Conservation (phyloP, 2,113 vertebrate genomes). For the Leucoraja erinaceus region DNA sequence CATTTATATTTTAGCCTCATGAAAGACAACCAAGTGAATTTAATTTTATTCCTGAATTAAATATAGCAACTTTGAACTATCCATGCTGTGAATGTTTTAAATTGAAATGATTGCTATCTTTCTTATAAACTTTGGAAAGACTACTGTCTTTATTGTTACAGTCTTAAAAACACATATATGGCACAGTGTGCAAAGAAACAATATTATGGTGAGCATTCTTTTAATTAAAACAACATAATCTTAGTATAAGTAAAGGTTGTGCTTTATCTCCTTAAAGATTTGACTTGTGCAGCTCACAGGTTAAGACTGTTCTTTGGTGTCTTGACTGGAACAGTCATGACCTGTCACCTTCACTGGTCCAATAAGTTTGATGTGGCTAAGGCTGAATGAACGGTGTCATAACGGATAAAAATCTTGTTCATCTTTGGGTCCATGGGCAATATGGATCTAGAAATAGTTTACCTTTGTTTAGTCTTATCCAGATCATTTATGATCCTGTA, state of each 20-base stretch:
- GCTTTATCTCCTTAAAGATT: not conserved
- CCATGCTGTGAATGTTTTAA: not conserved
- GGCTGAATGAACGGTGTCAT: not conserved
- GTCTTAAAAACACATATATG: not conserved
- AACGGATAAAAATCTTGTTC: not conserved
- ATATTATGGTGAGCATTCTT: not conserved
- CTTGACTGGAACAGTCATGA: no score
- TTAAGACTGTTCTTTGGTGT: not conserved
- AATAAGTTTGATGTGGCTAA: not conserved
- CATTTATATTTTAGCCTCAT: not conserved
- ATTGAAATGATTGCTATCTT: not conserved
- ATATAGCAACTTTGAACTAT: no score
- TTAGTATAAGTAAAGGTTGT: not conserved
- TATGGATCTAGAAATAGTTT: no score
- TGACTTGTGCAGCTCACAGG: no score
- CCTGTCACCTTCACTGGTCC: no score
- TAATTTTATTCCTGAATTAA: not conserved
- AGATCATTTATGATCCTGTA: no score
- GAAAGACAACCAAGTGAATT: not conserved
- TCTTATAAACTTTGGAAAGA: not conserved
- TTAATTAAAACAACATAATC: not conserved
- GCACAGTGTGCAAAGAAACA: not conserved
- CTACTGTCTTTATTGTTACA: not conserved
- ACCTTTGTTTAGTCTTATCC: no score
- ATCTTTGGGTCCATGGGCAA: no score